Evolutionary conservation across 2,113 vertebrate genomes (phyloP), one percentile per base, ranked within the genome.

Genomic region (Illadopsis cleaveri): DNA sequence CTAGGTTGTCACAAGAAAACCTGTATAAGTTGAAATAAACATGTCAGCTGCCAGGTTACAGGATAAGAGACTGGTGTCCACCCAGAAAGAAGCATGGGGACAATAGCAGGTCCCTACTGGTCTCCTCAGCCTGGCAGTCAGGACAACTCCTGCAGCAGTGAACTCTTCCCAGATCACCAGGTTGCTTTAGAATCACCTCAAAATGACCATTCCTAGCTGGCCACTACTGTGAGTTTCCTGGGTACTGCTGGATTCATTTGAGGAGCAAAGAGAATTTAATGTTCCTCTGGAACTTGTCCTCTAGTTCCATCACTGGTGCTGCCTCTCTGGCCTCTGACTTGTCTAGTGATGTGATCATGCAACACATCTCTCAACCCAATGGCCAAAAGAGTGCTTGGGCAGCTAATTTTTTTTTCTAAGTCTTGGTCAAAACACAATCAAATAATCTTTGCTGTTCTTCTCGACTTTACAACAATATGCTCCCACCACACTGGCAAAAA

Each of bases 331-430:
- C 33, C 40, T 60, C 48, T 15, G 38, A 35, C 44, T 33, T 47
- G 9, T 18, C 48, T 38, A 33, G 9, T 6, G 45, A 47, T 12
- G 5, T 1, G 9, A 79, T 22, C 15, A 77, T 2, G 0, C 15
- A 60, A 37, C 10, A 53, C 1, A 5, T 33, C 20, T 68, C 40
- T 62, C 24, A 58, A 66, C 8, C 3, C 35, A 75, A 21, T 1
- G 23, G 16, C 47, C 25, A 60, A 35, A 37, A 23, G 20, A 65
- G 4, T 4, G 5, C 7, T 10, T 0, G 0, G 2, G 8, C 9
- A 31, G 47, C 6, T 45, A 2, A 3, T 8, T 38, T 30, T 25
- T 12, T 12, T 12, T 11, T 1, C 17, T 3, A 68, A 19, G 25
- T 57, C 72, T 24, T 54, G 23, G 23, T 31, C 44, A 79, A 90